phyloP scores from a whole-genome alignment of 2,113 vertebrate species.

The Fulica atra region DNA sequence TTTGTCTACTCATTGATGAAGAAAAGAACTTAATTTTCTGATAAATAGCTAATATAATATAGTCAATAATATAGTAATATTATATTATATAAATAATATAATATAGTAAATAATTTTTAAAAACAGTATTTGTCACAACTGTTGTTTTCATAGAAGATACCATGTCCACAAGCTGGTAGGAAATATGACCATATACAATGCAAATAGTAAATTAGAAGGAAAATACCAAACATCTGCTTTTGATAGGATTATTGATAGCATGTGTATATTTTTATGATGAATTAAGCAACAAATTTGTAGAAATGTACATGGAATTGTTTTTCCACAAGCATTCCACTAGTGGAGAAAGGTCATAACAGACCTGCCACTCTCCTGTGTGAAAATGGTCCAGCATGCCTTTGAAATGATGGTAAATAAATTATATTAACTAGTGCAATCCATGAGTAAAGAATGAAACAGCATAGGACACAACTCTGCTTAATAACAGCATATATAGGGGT shows the following conservation, averaged over 20 bases:
- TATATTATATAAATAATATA: too few species aligned
- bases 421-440: background rate
- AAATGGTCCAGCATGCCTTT: background rate
- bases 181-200: background rate
- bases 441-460: background rate
- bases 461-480: background rate
- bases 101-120: background rate
- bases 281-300: background rate
- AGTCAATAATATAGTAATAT: too few species aligned
- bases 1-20: background rate
- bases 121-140: background rate
- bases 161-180: background rate
- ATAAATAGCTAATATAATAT: too few species aligned
- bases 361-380: background rate
- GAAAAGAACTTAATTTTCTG: background rate
- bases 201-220: background rate
- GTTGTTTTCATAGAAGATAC: background rate
- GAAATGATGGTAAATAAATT: background rate
- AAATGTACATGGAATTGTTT: background rate
- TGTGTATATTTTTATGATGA: background rate
- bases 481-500: background rate
- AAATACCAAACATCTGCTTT: background rate
- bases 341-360: background rate
- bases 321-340: background rate
- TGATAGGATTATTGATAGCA: background rate